Evolutionary conservation across 2,888 invertebrate species (phyloP), one percentile per base, ranked within the genome.

Genomic region (Marasmarcha lunaedactyla): DNA sequence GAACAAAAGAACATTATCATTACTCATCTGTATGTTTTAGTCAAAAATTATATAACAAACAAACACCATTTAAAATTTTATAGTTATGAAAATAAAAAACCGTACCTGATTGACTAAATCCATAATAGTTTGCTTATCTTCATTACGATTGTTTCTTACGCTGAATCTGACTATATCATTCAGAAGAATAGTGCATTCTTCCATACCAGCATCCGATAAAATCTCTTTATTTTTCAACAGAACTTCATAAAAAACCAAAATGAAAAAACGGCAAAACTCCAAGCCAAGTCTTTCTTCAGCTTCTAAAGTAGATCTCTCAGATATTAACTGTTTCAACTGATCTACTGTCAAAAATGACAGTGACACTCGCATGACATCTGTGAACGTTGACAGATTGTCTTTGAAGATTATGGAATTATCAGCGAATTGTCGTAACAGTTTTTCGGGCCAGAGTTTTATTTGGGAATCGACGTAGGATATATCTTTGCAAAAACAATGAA

Each of bases 31-130:
- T n/a, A n/a, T n/a, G n/a, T n/a, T n/a, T n/a, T n/a, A n/a, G n/a
- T n/a, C n/a, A n/a, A n/a, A n/a, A n/a, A n/a, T n/a, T n/a, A n/a
- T n/a, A n/a, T n/a, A n/a, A n/a, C n/a, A n/a, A n/a, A n/a, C n/a
- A n/a, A n/a, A n/a, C n/a, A n/a, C n/a, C n/a, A n/a, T n/a, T n/a
- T n/a, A n/a, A n/a, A n/a, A n/a, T n/a, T n/a, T n/a, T n/a, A n/a
- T n/a, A n/a, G n/a, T n/a, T n/a, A n/a, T n/a, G n/a, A n/a, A n/a
- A n/a, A n/a, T n/a, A n/a, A n/a, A n/a, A 39, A 13, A 35, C 50
- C 58, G 54, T 46, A 74, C 73, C 54, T 48, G 35, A 33, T 69
- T 52, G 2, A 71, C 50, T 1, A 69, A 36, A 2, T 57, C 57
- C 41, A 67, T 15, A 0, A 68, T 33, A 30, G 37, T 41, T 1